Conservation (phyloP, 2,797 vertebrate species). For the Poecilia wingei region DNA sequence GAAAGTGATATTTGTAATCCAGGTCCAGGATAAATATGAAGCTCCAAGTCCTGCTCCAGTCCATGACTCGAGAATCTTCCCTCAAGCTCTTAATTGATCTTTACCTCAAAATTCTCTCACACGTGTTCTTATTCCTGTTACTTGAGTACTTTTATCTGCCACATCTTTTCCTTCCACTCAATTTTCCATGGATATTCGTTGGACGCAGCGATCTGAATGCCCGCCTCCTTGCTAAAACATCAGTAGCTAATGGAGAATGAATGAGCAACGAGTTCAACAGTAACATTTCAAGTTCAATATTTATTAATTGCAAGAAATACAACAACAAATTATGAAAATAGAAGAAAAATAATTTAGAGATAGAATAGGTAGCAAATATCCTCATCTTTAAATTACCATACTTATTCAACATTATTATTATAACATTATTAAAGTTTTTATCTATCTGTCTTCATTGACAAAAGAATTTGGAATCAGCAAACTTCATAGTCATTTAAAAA, state of each 20-base stretch:
- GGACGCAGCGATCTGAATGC: background rate
- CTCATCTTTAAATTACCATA: constrained; percentile 1
- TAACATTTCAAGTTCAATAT: constrained; percentile 11
- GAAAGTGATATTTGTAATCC: background rate
- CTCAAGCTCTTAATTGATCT: background rate
- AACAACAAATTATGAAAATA: background rate
- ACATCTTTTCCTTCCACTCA: background rate
- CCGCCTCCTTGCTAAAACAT: background rate
- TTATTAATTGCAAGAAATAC: constrained; percentile 62
- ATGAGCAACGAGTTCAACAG: background rate
- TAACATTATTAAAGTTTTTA: too few species aligned
- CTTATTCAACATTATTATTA: background rate
- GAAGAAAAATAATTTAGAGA: background rate
- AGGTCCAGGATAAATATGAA: background rate
- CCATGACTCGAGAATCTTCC: background rate
- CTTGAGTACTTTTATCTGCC: background rate
- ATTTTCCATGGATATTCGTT: background rate
- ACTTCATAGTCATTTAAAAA: background rate
- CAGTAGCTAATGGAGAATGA: background rate
- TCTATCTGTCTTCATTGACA: background rate
- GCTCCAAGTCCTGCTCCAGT: background rate
- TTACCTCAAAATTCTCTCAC: background rate
- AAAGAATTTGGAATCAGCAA: background rate
- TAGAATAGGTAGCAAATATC: constrained; percentile 24
- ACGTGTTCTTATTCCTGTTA: background rate